Evolutionary conservation across 2,888 invertebrate species (phyloP), one percentile per base, ranked within the genome.

Genomic region (Cosmia trapezina): DNA sequence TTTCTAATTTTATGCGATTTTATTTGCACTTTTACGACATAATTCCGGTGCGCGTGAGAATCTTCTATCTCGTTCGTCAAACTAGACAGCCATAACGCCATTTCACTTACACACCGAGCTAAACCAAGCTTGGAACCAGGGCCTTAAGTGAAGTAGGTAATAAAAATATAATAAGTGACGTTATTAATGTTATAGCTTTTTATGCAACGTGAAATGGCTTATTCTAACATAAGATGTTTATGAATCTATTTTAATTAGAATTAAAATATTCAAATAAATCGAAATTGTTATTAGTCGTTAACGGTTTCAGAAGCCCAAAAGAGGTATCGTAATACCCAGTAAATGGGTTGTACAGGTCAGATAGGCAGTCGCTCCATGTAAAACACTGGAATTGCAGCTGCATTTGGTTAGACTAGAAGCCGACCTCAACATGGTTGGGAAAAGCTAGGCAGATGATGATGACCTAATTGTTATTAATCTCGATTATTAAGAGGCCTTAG

Each of bases 191-290:
- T 17, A 28, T 19, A 4, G 3, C 9, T 47, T 45, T 14, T 8
- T 19, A 49, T 45, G 14, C 4, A 53, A 19, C n/a, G n/a, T 41
- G 7, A 73, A 41, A 73, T 67, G 14, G 7, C 12, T 17, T 66
- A 4, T 0, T 8, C 17, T n/a, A 17, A 8, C 6, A 1, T 19
- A 14, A 0, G 19, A 4, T 11, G 4, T 37, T 57, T 8, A 9
- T 8, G 9, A n/a, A 14, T 59, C n/a, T n/a, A 41, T n/a, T 41
- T 41, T 37, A 4, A 37, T 57, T 57, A 11, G 19, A 6, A 5
- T 37, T 1, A 59, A 33, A 33, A 19, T 33, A 33, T 33, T 19
- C 1, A 19, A 57, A 19, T 11, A 19, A 14, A 28, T 12, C 12
- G 22, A 14, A 28, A 37, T 28, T 54, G 28, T 28, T 28, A 22